Evolutionary conservation across 2,888 invertebrate genomes (phyloP).

Genomic region (Idaea biselata): DNA sequence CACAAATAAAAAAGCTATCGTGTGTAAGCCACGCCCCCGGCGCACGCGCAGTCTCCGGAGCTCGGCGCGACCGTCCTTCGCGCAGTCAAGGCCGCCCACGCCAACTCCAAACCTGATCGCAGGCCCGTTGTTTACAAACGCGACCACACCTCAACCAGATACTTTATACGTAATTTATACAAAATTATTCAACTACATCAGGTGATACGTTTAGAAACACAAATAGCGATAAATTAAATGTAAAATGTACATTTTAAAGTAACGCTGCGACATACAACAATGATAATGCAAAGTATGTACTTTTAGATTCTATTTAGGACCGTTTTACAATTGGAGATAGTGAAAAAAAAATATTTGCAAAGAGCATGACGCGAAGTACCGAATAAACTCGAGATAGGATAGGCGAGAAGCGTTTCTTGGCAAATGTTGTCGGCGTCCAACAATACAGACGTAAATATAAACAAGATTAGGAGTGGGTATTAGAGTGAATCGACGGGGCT

Average conservation of each 20-base stretch:
- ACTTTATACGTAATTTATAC: background rate
- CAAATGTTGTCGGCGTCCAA: conserved; percentile 40
- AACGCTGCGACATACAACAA: background rate
- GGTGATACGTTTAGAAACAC: background rate
- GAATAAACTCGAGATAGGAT: conserved; percentile 26
- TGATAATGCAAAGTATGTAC: too few relatives aligned
- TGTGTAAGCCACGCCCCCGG: conserved; percentile 55
- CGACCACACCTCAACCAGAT: conserved; percentile 29
- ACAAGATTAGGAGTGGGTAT: conserved; percentile 34
- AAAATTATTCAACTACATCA: background rate
- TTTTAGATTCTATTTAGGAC: too few relatives aligned
- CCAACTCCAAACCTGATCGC: conserved; percentile 53
- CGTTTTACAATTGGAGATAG: too few relatives aligned
- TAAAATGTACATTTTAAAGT: background rate
- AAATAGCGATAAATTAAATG: background rate
- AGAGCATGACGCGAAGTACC: conserved; percentile 17
- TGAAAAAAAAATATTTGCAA: background rate
- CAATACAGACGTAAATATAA: conserved; percentile 46
- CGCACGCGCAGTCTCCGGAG: conserved; percentile 40
- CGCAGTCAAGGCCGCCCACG: conserved; percentile 71
- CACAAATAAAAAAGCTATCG: conserved; percentile 38
- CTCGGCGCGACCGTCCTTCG: conserved; percentile 54
- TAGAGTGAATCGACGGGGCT: conserved; percentile 25
- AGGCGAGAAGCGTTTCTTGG: conserved; percentile 39
- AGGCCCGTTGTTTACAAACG: conserved; percentile 51